These are phyloP conservation scores for Daktulosphaira vitifoliae DNA, from an alignment of 1,140 invertebrate species.

Conservation along the genomic window DNA sequence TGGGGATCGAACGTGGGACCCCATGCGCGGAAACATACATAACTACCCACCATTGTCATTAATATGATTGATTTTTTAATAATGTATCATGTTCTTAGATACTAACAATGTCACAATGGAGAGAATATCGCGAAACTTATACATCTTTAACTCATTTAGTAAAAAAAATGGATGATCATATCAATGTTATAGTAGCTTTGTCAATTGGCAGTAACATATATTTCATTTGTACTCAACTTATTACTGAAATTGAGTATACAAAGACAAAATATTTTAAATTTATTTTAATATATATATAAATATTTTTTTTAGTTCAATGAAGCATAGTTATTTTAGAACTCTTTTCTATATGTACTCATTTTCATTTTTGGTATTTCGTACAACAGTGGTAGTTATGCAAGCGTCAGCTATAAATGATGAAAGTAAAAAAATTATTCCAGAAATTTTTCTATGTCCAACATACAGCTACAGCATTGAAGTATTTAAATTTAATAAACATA, in stretches of 20 bases:
- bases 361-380: slow-evolving; percentile 38
- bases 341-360: slow-evolving; percentile 40
- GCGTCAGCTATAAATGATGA: slow-evolving; percentile 39
- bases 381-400: slow-evolving; percentile 38
- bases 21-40: no score
- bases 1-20: no score
- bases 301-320: slow-evolving; percentile 36
- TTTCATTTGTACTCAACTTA: slow-evolving; percentile 41
- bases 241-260: slow-evolving; percentile 41
- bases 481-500: slow-evolving; percentile 1
- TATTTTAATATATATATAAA: slow-evolving; percentile 6
- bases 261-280: slow-evolving; percentile 19
- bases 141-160: slow-evolving; percentile 37
- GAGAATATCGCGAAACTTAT: slow-evolving; percentile 38
- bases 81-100: slow-evolving; percentile 25
- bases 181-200: slow-evolving; percentile 38
- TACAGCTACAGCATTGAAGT: slow-evolving; percentile 40
- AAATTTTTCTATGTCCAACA: slow-evolving; percentile 39
- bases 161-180: slow-evolving; percentile 39
- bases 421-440: slow-evolving; percentile 37
- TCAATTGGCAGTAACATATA: slow-evolving; percentile 40
- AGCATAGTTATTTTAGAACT: slow-evolving; percentile 37
- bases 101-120: slow-evolving; percentile 37
- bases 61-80: no score
- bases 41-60: no score